Base-by-base conservation (phyloP, 2,888 invertebrate species). In the Petrophora chlorosata region DNA sequence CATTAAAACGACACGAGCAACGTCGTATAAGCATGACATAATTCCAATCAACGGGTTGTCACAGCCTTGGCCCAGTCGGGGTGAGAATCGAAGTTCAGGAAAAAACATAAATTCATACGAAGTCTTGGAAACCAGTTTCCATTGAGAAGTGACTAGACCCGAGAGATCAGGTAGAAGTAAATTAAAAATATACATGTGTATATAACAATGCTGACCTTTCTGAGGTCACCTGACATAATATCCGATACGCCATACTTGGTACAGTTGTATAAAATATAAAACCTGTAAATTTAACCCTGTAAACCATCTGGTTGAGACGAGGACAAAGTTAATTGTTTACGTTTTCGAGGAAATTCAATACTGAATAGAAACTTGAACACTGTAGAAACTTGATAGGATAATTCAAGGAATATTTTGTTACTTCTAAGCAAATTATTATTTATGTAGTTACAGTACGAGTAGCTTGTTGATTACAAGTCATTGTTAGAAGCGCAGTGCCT, bases 141-240 rank as follows among this genome's bases (percentile, higher is more conserved):
- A 82, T 79, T 83, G 79, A 73, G 34, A 36, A 30, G 41, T 38
- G 42, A 33, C 35, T 14, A 32, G 19, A 17, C 35, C 42, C 17
- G 43, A 14, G 8, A 32, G 36, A 43, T 52, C 56, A 50, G 36
- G 54, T 65, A 59, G n/a, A n/a, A n/a, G 63, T 70, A 61, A 62
- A 70, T 75, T 68, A 67, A 69, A 64, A 66, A 73, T 72, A 72
- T 15, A 30, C 26, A 16, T 4, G 9, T 14, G 23, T 29, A 9
- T 9, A 10, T 15, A 7, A 19, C 60, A 63, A 66, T 57, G 60
- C 26, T 72, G 83, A 84, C 87, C 85, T 83, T 78, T 65, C 45
- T 65, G 73, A 83, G 87, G 86, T 76, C 78, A 57, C 22, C 47
- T 76, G 73, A 76, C 69, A 72, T 75, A 70, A 76, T 64, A 63